These are phyloP conservation scores for Elgaria multicarinata DNA, from an alignment of 2,113 vertebrate species.

Conservation along the genomic window DNA sequence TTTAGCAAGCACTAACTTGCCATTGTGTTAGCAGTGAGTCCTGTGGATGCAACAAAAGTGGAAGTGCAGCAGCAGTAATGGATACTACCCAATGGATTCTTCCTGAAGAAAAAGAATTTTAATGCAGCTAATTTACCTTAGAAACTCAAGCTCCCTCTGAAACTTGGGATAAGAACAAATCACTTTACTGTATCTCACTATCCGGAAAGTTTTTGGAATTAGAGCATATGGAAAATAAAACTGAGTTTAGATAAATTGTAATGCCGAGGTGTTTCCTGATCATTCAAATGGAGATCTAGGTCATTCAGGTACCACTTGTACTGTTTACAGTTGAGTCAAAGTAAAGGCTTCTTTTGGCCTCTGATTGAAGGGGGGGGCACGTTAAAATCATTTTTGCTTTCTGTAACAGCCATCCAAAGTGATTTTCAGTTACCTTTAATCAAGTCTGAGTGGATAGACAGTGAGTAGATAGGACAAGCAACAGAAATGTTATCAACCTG, in stretches of 20 bases:
- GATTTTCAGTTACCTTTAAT: constrained; percentile 28
- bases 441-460: constrained; percentile 17
- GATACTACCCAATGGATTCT: constrained; percentile 19
- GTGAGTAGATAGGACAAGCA: constrained; percentile 42
- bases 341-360: not conserved
- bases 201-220: constrained; percentile 44
- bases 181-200: constrained; percentile 48
- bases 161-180: constrained; percentile 55
- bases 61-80: too few relatives aligned
- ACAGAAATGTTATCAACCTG: constrained; percentile 49
- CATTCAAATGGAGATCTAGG: constrained; percentile 8
- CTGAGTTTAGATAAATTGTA: constrained; percentile 43
- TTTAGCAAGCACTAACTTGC: too few relatives aligned
- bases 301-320: not conserved
- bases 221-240: constrained; percentile 31
- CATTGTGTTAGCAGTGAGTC: too few relatives aligned
- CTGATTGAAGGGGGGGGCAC: not conserved
- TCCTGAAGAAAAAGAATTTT: constrained; percentile 68
- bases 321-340: not conserved
- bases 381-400: not conserved
- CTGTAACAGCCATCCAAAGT: constrained; percentile 23
- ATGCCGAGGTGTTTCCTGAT: constrained; percentile 28
- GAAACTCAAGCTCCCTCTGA: constrained; percentile 27
- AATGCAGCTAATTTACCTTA: constrained; percentile 2
- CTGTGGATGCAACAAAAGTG: too few relatives aligned